phyloP scores from a whole-genome alignment of 2,888 invertebrate genomes.

The Drosophila hamatofila region DNA sequence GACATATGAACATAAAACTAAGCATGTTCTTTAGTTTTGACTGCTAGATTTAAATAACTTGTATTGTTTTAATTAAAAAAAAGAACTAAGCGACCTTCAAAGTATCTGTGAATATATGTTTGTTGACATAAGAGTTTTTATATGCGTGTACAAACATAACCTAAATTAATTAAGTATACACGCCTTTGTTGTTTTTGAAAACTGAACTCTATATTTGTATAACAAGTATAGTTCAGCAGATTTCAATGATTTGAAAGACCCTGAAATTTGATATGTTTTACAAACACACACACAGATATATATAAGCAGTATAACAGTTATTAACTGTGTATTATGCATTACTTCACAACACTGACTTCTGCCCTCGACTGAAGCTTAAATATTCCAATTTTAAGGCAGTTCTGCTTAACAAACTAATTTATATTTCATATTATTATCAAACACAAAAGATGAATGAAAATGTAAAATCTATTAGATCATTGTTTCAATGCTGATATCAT shows the following conservation, averaged over 20 bases:
- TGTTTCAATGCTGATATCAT: slow-evolving; percentile 1
- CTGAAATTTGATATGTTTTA: background rate
- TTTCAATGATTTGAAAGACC: background rate
- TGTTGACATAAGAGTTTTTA: background rate
- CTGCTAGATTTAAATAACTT: background rate
- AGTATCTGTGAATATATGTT: background rate
- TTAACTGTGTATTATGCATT: background rate
- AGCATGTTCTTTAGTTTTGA: background rate
- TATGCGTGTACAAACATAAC: background rate
- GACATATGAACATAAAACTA: background rate
- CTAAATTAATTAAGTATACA: background rate
- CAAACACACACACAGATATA: background rate
- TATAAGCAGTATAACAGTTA: background rate
- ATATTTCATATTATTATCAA: background rate
- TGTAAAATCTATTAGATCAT: background rate
- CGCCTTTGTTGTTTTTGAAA: background rate
- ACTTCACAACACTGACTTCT: background rate
- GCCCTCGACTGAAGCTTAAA: background rate
- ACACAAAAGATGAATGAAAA: slow-evolving; percentile 4
- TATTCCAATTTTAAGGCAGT: background rate
- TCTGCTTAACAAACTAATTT: background rate
- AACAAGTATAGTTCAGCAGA: background rate
- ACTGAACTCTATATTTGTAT: background rate
- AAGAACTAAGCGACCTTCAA: background rate
- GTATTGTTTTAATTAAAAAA: background rate